Conservation (phyloP, 2,888 invertebrate species). For the Cancer borealis region DNA sequence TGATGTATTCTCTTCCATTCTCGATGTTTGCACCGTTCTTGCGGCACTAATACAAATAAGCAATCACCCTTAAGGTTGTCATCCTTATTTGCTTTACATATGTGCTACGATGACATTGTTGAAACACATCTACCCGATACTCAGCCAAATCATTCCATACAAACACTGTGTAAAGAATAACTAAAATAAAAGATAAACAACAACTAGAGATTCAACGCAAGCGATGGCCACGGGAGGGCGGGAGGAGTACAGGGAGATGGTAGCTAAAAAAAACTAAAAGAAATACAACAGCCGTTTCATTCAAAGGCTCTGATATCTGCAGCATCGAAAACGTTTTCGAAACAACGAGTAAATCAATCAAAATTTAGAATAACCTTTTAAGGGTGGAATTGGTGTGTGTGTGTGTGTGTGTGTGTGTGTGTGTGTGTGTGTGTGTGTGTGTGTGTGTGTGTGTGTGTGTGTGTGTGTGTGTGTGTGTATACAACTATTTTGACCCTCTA, state of each 20-base stretch:
- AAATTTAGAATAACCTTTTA: not conserved
- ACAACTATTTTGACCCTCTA: conserved; percentile 20
- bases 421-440: not conserved
- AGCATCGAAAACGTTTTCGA: not conserved
- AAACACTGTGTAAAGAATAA: not conserved
- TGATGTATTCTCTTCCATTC: no score
- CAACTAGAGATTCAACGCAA: not conserved
- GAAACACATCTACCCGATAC: no score
- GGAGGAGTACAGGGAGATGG: no score
- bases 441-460: not conserved
- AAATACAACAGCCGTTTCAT: not conserved
- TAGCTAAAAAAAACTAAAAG: no score
- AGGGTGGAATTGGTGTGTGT: not conserved
- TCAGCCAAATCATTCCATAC: no score
- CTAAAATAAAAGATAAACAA: not conserved
- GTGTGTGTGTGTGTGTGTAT: conserved; percentile 30
- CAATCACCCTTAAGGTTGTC: no score
- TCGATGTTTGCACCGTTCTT: no score
- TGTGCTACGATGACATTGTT: no score
- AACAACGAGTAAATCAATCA: not conserved
- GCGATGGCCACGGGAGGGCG: no score
- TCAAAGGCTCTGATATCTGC: not conserved
- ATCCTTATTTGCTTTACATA: no score
- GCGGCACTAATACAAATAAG: no score
- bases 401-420: conserved; percentile 31